A percentile compares a stretch with the other conserved stretches of the same genome.
phyloP scores from a whole-genome alignment of 2,888 invertebrate species.

The Mantis religiosa region DNA sequence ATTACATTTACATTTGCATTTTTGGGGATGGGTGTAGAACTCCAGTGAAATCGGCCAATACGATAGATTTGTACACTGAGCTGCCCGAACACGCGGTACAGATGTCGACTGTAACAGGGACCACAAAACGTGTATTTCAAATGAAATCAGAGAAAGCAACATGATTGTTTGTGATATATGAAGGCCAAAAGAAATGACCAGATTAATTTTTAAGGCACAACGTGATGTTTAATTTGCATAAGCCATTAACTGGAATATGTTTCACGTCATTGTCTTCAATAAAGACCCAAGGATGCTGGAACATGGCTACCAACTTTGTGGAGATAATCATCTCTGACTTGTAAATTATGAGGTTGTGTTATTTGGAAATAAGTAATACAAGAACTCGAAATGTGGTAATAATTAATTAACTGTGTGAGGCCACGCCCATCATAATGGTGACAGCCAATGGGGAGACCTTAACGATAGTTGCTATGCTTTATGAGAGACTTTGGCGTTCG shows the following conservation, averaged over 20 bases:
- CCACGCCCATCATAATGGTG: slow-evolving; percentile 7
- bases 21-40: no score
- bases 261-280: slow-evolving; percentile 22
- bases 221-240: slow-evolving; percentile 26
- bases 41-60: no score
- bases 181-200: background rate
- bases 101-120: no score
- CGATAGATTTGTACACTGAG: no score
- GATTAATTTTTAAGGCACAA: slow-evolving; percentile 16
- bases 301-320: slow-evolving; percentile 11
- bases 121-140: no score
- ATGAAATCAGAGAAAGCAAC: no score
- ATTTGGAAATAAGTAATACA: background rate
- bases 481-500: background rate
- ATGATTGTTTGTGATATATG: no score
- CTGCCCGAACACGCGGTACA: no score
- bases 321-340: slow-evolving; percentile 5
- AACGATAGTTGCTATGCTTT: background rate
- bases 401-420: slow-evolving; percentile 1
- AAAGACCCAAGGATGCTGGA: background rate
- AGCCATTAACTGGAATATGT: slow-evolving; percentile 22
- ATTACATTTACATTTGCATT: no score
- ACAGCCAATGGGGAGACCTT: slow-evolving; percentile 1
- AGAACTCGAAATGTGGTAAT: background rate
- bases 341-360: slow-evolving; percentile 5